Base-by-base conservation (phyloP, 2,797 vertebrate genomes). In the Scleropages formosus region DNA sequence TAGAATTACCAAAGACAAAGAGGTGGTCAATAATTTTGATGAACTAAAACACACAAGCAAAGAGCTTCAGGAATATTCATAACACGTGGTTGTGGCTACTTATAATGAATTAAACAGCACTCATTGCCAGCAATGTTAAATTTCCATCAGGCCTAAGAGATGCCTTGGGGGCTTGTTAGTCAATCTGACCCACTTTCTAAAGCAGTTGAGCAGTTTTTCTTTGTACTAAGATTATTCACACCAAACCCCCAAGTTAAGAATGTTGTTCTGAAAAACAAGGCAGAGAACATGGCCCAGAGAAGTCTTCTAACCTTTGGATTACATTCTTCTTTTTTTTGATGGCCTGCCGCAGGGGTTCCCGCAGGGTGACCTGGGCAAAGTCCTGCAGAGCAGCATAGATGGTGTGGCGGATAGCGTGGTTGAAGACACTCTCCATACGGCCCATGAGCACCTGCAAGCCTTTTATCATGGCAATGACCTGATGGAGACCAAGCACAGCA, bases 401-500 rank as follows among this genome's bases (percentile, higher is more conserved):
- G 15, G 98, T 99, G 85, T 99, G 96, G 26, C 98, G 95, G 86
- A 99, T 96, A 80, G 98, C 98, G 4, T 99, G 96, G 79, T 98
- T 99, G 86, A 99, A 99, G 76, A 99, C 98, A 0, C 97, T 99
- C 87, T 99, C 98, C 98, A 99, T 99, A 74, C 98, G 93, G 4
- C 97, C 96, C 97, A 99, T 98, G 83, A 99, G 86, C 77, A 98
- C 97, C 87, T 99, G 97, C 78, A 99, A 86, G 61, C 97, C 97
- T 85, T 99, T 99, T 77, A 99, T 98, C 97, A 99, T 99, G 4
- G 97, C 97, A 12, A 99, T 96, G 78, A 98, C 97, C 97, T 99
- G 87, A 0, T 72, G 10, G 63, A 66, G 69, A 72, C 31, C 49
- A 74, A 27, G 77, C 31, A 72, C 20, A 77, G 46, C 24, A 53